Evolutionary conservation across 2,113 vertebrate genomes (phyloP), one percentile per base, ranked within the genome.

Genomic region (Notothenia coriiceps): DNA sequence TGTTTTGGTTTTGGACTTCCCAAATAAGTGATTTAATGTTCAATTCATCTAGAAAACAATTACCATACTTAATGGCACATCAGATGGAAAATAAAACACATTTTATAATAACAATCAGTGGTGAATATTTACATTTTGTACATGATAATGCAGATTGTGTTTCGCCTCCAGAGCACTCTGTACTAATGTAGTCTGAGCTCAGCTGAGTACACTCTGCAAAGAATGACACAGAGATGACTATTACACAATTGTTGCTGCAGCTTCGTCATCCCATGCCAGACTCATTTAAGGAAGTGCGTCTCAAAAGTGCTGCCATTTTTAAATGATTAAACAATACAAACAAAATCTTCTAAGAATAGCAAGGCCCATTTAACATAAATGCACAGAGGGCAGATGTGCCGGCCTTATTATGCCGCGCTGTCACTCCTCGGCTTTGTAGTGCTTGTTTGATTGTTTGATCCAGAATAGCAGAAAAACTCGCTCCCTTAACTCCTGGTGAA

Each of bases 261-360:
- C 82, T 59, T 54, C 66, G 68, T 85, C 84, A 82, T 82, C 69
- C 35, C 9, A 2, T 25, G 50, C 12, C 44, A 15, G 13, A 3
- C 29, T 78, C 61, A 63, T 79, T 72, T 65, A 70, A 63, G 35
- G 33, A 80, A 69, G 44, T 18, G 17, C 70, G 75, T 77, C 80
- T 78, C 70, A 18, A 56, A 78, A 66, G 76, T 55, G 73, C 65
- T 76, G 85, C 73, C 71, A 76, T 87, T 72, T 81, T 55, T 90
- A 74, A 90, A 90, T 90, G 79, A 90, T 88, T 89, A 79, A 87
- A 74, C 68, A 74, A 74, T 52, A 71, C 73, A 88, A 88, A 90
- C 78, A 80, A 77, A 75, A 40, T 44, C 64, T 73, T 86, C 88
- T 86, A 91, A 88, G 60, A 91, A 91, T 87, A 91, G 80, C 71